Base-by-base conservation (phyloP, 1,140 invertebrate genomes). In the Nomia melanderi region DNA sequence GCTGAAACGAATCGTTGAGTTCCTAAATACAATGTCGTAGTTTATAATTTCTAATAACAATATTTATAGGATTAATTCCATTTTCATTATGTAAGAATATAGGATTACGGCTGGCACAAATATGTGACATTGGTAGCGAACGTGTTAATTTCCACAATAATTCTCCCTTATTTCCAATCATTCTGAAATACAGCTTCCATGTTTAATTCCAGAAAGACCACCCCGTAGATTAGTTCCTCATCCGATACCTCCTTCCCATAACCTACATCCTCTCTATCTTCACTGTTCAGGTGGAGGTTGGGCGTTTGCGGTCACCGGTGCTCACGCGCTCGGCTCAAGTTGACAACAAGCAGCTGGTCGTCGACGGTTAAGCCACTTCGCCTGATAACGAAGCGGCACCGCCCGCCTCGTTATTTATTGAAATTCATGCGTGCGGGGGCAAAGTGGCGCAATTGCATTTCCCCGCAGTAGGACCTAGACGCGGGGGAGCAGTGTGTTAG, bases 401-500 rank as follows among this genome's bases (percentile, higher is more conserved):
- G 20, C 27, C 77, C 25, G 77, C n/a, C 77, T 79, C 72, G 77
- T 79, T 79, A 79, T 79, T 79, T 79, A 79, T 79, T 76, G 77
- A 79, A 79, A 76, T 75, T 56, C 72, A 79, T 79, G 72, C 77
- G 72, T 79, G 56, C 63, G 63, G 66, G 41, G 66, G 41, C 14
- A 39, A 64, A 59, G 63, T 53, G 77, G 36, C 47, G 77, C 77
- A 75, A 60, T 63, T 62, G 72, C 63, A 62, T 67, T 62, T 72
- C 20, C 41, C 31, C 76, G 57, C 44, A 31, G 41, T 14, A 12
- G 14, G 1, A 44, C 0, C 12, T 11, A 44, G 41, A 44, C 12
- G 4, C 11, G 14, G 41, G 14, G 41, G 5, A 12, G 14, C 11
- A 44, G 0, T 4, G 41, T 14, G 41, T 14, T 11, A 44, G 41